Conservation (phyloP, 2,888 invertebrate genomes). For the Stenotaenia linearis region DNA sequence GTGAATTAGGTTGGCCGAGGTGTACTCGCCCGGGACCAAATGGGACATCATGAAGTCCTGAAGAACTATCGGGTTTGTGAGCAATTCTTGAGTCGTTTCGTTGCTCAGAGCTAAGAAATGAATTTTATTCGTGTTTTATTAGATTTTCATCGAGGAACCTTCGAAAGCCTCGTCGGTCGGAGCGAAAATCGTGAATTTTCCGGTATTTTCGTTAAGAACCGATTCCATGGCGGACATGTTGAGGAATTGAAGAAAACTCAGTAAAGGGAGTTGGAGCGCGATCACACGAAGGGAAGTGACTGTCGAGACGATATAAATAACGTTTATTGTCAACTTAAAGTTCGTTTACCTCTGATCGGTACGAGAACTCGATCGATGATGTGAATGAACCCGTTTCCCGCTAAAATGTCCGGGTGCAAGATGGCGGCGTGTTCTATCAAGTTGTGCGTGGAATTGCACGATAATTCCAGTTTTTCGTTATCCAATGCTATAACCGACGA, state of each 20-base stretch:
- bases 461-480: constrained; percentile 19
- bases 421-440: constrained; percentile 36
- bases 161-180: constrained; percentile 34
- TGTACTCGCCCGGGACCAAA: constrained; percentile 32
- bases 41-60: constrained; percentile 34
- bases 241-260: constrained; percentile 19
- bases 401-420: constrained; percentile 34
- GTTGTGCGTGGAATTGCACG: constrained; percentile 36
- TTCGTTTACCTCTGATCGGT: constrained; percentile 36
- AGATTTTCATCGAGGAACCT: not conserved
- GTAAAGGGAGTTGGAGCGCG: constrained; percentile 28
- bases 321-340: constrained; percentile 3
- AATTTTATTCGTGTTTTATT: not conserved
- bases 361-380: constrained; percentile 37
- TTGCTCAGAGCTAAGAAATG: constrained; percentile 24
- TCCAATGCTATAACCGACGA: not conserved
- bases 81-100: constrained; percentile 31
- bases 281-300: not conserved
- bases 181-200: constrained; percentile 34
- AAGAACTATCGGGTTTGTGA: not conserved
- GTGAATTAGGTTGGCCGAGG: constrained; percentile 28
- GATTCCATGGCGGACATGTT: constrained; percentile 27
- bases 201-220: constrained; percentile 30
- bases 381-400: constrained; percentile 38
- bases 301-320: not conserved